These are phyloP conservation scores for Tribolium castaneum DNA, from an alignment of 1,140 invertebrate genomes.

Conservation along the genomic window DNA sequence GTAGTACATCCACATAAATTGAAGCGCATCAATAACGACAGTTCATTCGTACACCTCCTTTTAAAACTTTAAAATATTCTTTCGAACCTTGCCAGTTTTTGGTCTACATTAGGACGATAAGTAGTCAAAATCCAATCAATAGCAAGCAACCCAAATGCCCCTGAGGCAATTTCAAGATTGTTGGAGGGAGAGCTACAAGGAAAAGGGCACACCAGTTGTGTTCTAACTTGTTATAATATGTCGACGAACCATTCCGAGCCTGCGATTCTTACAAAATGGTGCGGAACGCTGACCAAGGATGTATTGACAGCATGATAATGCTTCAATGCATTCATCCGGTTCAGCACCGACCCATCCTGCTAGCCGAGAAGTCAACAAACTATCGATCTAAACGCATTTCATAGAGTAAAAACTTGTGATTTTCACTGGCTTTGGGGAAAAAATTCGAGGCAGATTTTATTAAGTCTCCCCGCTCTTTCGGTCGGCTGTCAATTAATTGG, in stretches of 20 bases:
- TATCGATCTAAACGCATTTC: neutral
- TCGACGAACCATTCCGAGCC: neutral
- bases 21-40: too few species aligned
- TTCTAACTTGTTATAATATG: conserved; percentile 21
- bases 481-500: neutral
- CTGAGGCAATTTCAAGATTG: neutral
- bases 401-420: neutral
- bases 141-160: neutral
- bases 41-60: neutral
- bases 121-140: too few species aligned
- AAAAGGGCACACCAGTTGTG: neutral
- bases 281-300: conserved; percentile 30
- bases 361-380: conserved; percentile 16
- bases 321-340: conserved; percentile 19
- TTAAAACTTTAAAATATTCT: too few species aligned
- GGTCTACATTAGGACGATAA: too few species aligned
- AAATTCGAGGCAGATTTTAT: neutral
- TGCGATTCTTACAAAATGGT: conserved; percentile 29
- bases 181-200: neutral
- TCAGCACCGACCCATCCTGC: neutral
- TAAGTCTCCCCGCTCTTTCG: too few species aligned
- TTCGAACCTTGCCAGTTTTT: too few species aligned
- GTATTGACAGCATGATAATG: conserved; percentile 21
- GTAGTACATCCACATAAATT: too few species aligned
- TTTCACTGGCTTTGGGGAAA: neutral